These are phyloP conservation scores for Paratilapia polleni DNA, from an alignment of 2,113 vertebrate genomes.

Conservation along the genomic window DNA sequence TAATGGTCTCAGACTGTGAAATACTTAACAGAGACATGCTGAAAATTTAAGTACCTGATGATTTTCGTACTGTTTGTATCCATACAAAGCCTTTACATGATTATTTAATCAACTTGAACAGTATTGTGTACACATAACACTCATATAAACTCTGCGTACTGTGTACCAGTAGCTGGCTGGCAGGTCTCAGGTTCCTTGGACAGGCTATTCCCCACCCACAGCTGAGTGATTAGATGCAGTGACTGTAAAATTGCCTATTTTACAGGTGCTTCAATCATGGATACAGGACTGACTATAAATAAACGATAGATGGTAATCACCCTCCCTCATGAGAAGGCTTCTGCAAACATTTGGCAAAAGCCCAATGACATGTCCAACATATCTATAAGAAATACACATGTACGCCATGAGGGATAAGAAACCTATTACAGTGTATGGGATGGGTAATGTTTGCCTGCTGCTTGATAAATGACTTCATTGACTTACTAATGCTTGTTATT, in stretches of 20 bases:
- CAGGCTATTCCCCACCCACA: constrained; percentile 75
- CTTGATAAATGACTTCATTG: constrained; percentile 44
- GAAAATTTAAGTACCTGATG: neutral
- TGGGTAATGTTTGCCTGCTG: constrained; percentile 31
- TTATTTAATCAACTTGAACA: constrained; percentile 4
- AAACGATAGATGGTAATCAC: constrained; percentile 70
- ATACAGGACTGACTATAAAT: constrained; percentile 75
- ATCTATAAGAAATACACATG: constrained; percentile 17
- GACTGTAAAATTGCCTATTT: constrained; percentile 82
- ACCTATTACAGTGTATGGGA: constrained; percentile 27
- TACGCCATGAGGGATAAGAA: constrained; percentile 31
- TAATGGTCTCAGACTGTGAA: neutral
- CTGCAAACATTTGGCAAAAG: constrained; percentile 64
- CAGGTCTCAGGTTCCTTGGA: constrained; percentile 65
- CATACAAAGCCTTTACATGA: constrained; percentile 12
- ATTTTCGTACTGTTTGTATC: constrained; percentile 1
- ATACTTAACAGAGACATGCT: neutral
- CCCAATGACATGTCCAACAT: constrained; percentile 29
- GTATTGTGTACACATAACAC: neutral
- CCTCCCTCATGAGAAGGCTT: constrained; percentile 58
- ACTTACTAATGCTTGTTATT: constrained; percentile 37
- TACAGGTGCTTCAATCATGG: constrained; percentile 77
- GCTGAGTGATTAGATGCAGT: constrained; percentile 76
- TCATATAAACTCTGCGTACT: neutral
- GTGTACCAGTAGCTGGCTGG: constrained; percentile 18